Conservation (phyloP, 1,140 invertebrate species). For the Mylabris phalerata region DNA sequence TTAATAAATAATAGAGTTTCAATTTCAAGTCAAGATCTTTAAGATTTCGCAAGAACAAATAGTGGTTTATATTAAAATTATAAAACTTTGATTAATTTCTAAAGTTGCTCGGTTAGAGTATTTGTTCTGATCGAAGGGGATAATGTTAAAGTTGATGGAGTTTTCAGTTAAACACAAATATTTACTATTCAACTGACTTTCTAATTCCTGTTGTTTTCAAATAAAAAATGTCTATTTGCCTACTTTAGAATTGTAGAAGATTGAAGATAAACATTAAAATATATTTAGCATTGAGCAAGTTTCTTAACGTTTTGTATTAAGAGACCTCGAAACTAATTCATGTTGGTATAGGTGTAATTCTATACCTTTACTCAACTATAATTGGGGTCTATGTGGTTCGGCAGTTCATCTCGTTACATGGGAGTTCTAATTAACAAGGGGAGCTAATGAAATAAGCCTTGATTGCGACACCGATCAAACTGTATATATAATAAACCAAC, state of each 20-base stretch:
- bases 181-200: too few relatives aligned
- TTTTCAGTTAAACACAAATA: neutral
- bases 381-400: conserved; percentile 29
- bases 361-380: conserved; percentile 25
- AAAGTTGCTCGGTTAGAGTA: conserved; percentile 2
- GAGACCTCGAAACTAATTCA: conserved; percentile 25
- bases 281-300: too few relatives aligned
- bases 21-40: too few relatives aligned
- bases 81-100: conserved; percentile 13
- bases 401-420: conserved; percentile 27
- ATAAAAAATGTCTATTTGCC: too few relatives aligned
- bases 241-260: too few relatives aligned
- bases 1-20: too few relatives aligned
- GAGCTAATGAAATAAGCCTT: conserved; percentile 32
- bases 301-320: conserved; percentile 6
- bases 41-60: too few relatives aligned
- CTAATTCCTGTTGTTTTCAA: too few relatives aligned
- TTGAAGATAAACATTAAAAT: too few relatives aligned
- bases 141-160: neutral
- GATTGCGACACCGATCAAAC: conserved; percentile 32
- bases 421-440: conserved; percentile 31
- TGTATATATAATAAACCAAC: conserved; percentile 18
- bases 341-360: conserved; percentile 25
- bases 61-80: conserved; percentile 6
- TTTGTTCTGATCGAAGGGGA: neutral